Evolutionary conservation across 2,888 invertebrate species (phyloP).

Genomic region (Deroplatys truncata): DNA sequence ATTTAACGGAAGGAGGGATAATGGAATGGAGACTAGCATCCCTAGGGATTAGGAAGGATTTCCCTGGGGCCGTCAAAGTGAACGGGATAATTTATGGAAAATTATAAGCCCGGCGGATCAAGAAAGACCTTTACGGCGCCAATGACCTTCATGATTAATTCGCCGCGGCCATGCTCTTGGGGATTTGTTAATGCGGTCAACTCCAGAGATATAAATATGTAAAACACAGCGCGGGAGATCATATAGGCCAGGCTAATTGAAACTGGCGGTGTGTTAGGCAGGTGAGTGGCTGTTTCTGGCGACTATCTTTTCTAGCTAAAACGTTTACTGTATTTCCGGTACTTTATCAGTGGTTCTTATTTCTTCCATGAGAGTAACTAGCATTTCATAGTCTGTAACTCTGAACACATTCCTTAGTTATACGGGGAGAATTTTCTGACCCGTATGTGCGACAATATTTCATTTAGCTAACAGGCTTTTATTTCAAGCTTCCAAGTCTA

Average conservation of each 20-base stretch:
- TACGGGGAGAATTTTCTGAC: too few relatives aligned
- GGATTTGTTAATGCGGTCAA: not conserved
- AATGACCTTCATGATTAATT: not conserved
- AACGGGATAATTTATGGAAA: slow-evolving; percentile 1
- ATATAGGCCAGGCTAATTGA: not conserved
- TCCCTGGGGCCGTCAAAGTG: not conserved
- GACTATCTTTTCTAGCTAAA: not conserved
- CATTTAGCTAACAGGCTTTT: too few relatives aligned
- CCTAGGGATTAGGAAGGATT: not conserved
- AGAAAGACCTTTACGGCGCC: not conserved
- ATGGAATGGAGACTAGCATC: not conserved
- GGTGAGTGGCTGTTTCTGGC: not conserved
- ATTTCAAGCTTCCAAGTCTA: too few relatives aligned
- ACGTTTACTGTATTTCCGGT: too few relatives aligned
- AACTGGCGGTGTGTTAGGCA: not conserved
- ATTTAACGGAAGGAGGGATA: not conserved
- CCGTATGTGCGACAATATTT: too few relatives aligned
- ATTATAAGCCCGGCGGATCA: not conserved
- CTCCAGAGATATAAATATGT: not conserved
- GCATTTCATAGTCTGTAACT: too few relatives aligned
- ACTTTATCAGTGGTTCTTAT: too few relatives aligned
- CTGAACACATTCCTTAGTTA: too few relatives aligned
- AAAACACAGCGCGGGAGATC: not conserved
- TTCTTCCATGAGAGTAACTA: too few relatives aligned
- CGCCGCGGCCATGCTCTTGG: not conserved